Percentiles rank a stretch among this genome's conserved stretches.
These are phyloP conservation scores for Ochropleura leucogaster DNA, from an alignment of 2,888 invertebrate species.

Conservation along the genomic window DNA sequence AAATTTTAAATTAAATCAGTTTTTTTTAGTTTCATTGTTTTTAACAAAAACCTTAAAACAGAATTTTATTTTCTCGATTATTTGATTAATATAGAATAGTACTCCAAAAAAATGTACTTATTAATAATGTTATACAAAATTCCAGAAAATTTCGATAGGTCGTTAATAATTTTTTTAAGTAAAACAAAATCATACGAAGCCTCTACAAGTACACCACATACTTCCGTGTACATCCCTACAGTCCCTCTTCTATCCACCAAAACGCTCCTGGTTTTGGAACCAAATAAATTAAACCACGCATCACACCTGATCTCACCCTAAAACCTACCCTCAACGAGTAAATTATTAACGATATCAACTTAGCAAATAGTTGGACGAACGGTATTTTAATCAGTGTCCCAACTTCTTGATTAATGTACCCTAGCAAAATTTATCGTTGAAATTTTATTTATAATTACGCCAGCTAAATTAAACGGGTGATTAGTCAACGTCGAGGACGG, in stretches of 20 bases:
- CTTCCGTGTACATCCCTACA: constrained; percentile 27
- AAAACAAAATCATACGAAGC: background rate
- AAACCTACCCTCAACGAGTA: constrained; percentile 80
- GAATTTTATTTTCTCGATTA: background rate
- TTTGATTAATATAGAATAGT: background rate
- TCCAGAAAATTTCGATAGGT: background rate
- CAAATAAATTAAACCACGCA: constrained; percentile 72
- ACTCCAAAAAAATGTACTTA: background rate
- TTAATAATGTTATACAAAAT: background rate
- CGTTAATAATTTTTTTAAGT: background rate
- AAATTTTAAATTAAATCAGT: constrained; percentile 50
- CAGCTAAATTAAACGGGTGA: constrained; percentile 88
- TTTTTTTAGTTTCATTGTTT: background rate
- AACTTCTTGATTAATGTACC: constrained; percentile 91
- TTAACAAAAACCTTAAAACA: background rate
- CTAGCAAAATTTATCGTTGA: constrained; percentile 88
- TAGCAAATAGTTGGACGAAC: constrained; percentile 89
- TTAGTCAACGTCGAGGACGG: constrained; percentile 89
- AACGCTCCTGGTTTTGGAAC: constrained; percentile 49
- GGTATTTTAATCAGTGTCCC: constrained; percentile 91
- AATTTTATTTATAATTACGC: constrained; percentile 91
- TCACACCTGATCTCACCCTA: constrained; percentile 83
- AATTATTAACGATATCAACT: constrained; percentile 90
- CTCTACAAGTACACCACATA: constrained; percentile 2
- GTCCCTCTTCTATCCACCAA: constrained; percentile 49